Evolutionary conservation across 2,113 vertebrate genomes (phyloP).

Genomic region (Daphoenositta chrysoptera): DNA sequence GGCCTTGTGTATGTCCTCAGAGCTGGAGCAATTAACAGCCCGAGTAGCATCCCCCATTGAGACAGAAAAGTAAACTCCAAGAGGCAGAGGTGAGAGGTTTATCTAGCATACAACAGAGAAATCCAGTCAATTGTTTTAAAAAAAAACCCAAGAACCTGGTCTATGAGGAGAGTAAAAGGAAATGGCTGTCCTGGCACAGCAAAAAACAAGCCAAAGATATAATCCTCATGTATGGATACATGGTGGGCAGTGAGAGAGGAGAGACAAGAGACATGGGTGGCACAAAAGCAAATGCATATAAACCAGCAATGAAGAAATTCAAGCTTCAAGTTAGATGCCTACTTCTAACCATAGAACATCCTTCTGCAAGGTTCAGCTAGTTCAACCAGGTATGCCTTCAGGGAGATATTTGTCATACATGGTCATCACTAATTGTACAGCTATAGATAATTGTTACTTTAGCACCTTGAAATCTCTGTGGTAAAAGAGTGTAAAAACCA

Average conservation of each 20-base stretch:
- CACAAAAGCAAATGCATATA: not conserved
- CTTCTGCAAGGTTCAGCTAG: not conserved
- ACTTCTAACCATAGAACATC: not conserved
- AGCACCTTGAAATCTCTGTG: not conserved
- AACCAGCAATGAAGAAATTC: not conserved
- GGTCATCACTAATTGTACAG: rapidly evolving
- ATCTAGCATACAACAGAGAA: not conserved
- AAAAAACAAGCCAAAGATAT: not conserved
- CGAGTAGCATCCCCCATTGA: not conserved
- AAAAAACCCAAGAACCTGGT: not conserved
- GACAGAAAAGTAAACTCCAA: not conserved
- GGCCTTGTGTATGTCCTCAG: not conserved
- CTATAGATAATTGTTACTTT: not conserved
- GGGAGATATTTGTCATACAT: not conserved
- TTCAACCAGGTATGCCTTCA: not conserved
- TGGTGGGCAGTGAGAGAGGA: not conserved
- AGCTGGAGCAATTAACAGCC: not conserved
- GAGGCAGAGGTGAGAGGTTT: not conserved
- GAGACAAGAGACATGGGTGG: not conserved
- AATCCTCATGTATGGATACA: not conserved
- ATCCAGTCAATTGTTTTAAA: not conserved
- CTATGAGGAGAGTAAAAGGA: not conserved
- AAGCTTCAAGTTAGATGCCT: not conserved
- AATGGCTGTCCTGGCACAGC: not conserved
- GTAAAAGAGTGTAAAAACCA: not conserved